Conservation (phyloP, 2,797 vertebrate genomes). For the Acridotheres tristis region DNA sequence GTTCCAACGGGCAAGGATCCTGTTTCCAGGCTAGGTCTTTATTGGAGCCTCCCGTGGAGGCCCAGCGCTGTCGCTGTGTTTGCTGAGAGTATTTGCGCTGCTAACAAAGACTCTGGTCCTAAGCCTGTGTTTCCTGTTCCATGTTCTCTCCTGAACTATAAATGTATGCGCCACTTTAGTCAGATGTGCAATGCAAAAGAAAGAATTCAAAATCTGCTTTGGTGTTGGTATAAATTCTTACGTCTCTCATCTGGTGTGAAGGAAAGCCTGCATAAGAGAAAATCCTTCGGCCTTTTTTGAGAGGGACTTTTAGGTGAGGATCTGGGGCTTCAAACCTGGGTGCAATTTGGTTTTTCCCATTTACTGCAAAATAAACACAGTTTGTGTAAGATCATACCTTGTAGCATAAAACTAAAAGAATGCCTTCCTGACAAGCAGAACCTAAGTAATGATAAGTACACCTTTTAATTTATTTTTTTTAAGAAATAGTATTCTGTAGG, state of each 20-base stretch:
- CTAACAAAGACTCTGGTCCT: background rate
- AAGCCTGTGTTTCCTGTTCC: background rate
- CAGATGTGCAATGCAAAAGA: rapidly evolving
- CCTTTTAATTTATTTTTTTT: background rate
- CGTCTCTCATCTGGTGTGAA: background rate
- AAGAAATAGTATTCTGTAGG: background rate
- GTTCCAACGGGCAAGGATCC: background rate
- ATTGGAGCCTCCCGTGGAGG: rapidly evolving
- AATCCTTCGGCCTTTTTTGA: background rate
- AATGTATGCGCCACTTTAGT: rapidly evolving
- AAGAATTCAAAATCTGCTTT: background rate
- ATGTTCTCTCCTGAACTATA: background rate
- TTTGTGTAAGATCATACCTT: background rate
- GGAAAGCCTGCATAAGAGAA: background rate
- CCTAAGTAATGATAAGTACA: background rate
- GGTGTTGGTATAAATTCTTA: background rate
- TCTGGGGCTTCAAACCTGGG: background rate
- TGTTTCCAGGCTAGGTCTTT: background rate
- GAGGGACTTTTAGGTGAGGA: background rate
- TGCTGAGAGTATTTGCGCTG: background rate
- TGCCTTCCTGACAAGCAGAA: background rate
- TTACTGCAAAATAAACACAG: background rate
- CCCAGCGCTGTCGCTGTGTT: background rate
- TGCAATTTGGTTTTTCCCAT: background rate
- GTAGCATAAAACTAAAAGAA: background rate